phyloP scores from a whole-genome alignment of 2,888 invertebrate species.

The Leistus spinibarbis region DNA sequence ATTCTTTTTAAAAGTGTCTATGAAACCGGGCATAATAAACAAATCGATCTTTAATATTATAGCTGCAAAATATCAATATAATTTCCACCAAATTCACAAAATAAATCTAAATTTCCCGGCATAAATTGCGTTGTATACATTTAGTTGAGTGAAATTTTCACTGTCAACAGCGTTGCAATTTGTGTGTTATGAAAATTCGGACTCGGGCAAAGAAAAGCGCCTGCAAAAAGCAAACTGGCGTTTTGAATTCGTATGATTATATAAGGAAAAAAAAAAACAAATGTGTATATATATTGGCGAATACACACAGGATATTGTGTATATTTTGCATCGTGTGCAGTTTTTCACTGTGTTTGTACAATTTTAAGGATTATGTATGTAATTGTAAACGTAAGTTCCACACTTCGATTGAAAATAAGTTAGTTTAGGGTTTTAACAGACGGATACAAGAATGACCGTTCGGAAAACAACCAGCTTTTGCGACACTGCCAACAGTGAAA shows the following conservation, averaged over 20 bases:
- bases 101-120: not conserved
- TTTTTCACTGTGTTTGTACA: conserved; percentile 53
- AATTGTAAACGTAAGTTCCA: conserved; percentile 47
- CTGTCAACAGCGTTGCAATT: not conserved
- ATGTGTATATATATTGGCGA: not conserved
- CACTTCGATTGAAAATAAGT: conserved; percentile 41
- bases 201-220: not conserved
- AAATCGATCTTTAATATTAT: not conserved
- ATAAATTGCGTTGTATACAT: not conserved
- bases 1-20: not conserved
- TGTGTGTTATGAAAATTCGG: not conserved
- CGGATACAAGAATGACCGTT: conserved; percentile 40
- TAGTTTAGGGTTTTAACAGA: conserved; percentile 47
- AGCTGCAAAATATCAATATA: not conserved
- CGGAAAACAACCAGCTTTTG: conserved; percentile 36
- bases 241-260: not conserved
- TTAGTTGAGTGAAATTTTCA: not conserved
- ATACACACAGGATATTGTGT: conserved; percentile 44
- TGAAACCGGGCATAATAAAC: not conserved
- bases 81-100: not conserved
- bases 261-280: not conserved
- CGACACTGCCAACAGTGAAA: conserved; percentile 39
- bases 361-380: conserved; percentile 51
- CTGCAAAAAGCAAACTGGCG: not conserved
- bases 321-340: conserved; percentile 50